These are phyloP conservation scores for Pelobates fuscus DNA, from an alignment of 2,113 vertebrate genomes.

Conservation along the genomic window DNA sequence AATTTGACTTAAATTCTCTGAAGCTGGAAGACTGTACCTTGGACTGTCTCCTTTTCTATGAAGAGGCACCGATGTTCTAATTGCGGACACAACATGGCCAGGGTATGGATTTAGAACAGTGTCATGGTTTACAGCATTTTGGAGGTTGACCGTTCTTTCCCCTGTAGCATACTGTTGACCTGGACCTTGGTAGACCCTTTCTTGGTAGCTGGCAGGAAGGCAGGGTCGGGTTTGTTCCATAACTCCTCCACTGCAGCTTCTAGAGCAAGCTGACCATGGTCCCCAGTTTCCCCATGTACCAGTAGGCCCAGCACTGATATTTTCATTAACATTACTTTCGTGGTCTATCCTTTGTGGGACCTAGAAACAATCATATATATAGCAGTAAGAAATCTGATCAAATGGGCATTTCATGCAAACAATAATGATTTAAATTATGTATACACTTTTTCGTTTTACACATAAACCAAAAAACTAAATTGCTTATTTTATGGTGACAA, in stretches of 20 bases:
- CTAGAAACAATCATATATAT: conserved; percentile 59
- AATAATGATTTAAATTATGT: neutral
- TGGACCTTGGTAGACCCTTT: conserved; percentile 39
- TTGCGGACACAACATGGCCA: conserved; percentile 74
- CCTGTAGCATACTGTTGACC: conserved; percentile 53
- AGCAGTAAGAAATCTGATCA: neutral
- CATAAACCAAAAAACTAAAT: too few species aligned
- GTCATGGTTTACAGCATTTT: conserved; percentile 49
- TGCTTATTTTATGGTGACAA: too few species aligned
- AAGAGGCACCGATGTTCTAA: conserved; percentile 77
- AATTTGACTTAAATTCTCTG: conserved; percentile 50
- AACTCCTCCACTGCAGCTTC: conserved; percentile 85
- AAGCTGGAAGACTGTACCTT: conserved; percentile 40
- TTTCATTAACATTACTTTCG: conserved; percentile 61
- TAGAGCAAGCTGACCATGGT: conserved; percentile 86
- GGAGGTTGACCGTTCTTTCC: conserved; percentile 54
- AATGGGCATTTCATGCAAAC: too few species aligned
- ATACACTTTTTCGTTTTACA: too few species aligned
- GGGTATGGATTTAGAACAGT: conserved; percentile 57
- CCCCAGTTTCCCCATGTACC: conserved; percentile 89
- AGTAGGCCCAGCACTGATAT: conserved; percentile 56
- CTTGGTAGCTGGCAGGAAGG: conserved; percentile 68
- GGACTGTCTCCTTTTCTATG: conserved; percentile 61
- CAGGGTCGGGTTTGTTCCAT: conserved; percentile 87
- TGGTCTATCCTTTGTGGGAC: conserved; percentile 79